phyloP scores from a whole-genome alignment of 2,113 vertebrate genomes.

The Pelmatolapia mariae region DNA sequence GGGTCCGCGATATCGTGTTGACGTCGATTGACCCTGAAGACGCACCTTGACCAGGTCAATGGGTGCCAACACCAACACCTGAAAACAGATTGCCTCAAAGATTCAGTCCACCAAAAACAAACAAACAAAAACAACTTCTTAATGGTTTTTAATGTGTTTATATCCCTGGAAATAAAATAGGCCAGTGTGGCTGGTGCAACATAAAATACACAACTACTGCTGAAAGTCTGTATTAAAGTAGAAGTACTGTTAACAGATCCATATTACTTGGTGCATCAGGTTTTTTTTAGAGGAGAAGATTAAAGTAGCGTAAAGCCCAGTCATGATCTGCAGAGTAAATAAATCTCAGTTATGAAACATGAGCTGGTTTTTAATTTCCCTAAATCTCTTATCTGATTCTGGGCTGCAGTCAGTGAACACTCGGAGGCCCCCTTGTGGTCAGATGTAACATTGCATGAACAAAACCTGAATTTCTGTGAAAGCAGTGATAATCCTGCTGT shows the following conservation, averaged over 20 bases:
- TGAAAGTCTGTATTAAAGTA: background rate
- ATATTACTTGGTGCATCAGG: background rate
- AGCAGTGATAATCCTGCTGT: background rate
- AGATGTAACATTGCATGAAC: background rate
- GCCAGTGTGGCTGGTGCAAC: background rate
- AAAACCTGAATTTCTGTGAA: background rate
- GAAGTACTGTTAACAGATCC: background rate
- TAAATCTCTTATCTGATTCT: background rate
- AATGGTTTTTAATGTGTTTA: background rate
- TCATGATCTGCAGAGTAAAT: background rate
- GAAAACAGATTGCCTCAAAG: background rate
- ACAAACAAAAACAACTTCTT: background rate
- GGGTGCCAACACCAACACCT: slow-evolving; percentile 73
- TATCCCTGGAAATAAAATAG: background rate
- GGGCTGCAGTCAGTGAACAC: background rate
- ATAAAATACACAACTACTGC: background rate
- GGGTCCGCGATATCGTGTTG: slow-evolving; percentile 63
- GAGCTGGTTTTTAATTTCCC: background rate
- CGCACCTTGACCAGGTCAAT: slow-evolving; percentile 84
- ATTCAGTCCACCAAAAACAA: background rate
- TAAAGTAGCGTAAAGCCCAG: background rate
- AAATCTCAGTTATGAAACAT: background rate
- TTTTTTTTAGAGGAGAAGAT: background rate
- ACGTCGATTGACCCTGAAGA: slow-evolving; percentile 74
- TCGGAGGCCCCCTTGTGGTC: background rate